Conservation (phyloP, 2,797 vertebrate species). For the Austrolebias charrua region DNA sequence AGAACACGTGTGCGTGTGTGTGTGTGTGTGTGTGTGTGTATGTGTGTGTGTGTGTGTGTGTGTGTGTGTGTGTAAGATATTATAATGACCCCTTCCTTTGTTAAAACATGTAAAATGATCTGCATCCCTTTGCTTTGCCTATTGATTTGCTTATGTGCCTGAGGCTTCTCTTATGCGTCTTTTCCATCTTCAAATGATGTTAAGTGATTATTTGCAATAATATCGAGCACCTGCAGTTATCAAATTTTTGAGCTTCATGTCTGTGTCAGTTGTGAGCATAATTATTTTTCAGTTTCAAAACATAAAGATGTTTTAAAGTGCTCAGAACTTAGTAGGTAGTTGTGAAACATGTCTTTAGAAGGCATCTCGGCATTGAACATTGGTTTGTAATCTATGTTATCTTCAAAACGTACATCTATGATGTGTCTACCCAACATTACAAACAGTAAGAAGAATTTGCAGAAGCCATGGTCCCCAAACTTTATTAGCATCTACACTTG, state of each 20-base stretch:
- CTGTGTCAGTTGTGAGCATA: conserved; percentile 7
- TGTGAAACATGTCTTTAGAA: background rate
- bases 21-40: too few relatives aligned
- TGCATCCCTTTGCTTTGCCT: conserved; percentile 1
- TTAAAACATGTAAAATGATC: conserved; percentile 2
- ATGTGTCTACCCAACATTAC: too few relatives aligned
- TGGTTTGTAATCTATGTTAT: too few relatives aligned
- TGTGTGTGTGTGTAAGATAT: conserved; percentile 15
- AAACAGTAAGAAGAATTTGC: too few relatives aligned
- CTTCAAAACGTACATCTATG: too few relatives aligned
- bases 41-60: too few relatives aligned
- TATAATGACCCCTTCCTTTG: conserved; percentile 41
- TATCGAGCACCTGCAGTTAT: conserved; percentile 23
- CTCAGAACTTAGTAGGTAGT: background rate
- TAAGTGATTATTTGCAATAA: conserved; percentile 48
- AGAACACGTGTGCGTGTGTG: conserved; percentile 17
- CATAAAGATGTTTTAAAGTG: background rate
- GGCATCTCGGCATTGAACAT: too few relatives aligned
- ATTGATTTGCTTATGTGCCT: conserved; percentile 1
- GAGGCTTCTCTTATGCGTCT: conserved; percentile 34
- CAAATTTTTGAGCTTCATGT: conserved; percentile 17
- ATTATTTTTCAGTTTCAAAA: conserved; percentile 2
- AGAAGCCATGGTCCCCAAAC: too few relatives aligned
- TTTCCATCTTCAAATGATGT: conserved; percentile 36
- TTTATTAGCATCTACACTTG: too few relatives aligned